Percentiles rank a stretch among this genome's conserved stretches.
These are phyloP conservation scores for Drosophila anomalata DNA, from an alignment of 2,888 invertebrate species.

Conservation along the genomic window DNA sequence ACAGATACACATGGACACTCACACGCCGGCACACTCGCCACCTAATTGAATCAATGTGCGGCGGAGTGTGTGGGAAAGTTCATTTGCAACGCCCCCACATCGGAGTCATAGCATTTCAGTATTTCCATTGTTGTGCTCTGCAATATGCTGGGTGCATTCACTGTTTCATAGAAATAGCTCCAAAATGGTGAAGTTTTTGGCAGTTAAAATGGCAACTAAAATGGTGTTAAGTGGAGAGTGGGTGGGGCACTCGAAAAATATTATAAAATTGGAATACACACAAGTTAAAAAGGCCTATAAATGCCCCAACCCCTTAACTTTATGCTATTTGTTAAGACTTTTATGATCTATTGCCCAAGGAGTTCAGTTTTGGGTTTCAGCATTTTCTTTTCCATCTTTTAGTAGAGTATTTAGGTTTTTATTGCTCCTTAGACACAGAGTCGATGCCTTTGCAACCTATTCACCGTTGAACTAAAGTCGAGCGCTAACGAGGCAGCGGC, in stretches of 20 bases:
- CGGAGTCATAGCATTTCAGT: constrained; percentile 60
- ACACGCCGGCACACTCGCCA: constrained; percentile 13
- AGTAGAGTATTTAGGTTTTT: constrained; percentile 36
- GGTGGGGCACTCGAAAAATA: neutral
- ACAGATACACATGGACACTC: constrained; percentile 16
- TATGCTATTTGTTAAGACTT: neutral
- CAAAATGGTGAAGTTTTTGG: too few species aligned
- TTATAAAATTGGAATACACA: neutral
- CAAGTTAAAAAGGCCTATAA: neutral
- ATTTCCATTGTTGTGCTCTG: constrained; percentile 57
- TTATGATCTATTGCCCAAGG: neutral
- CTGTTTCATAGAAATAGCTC: neutral
- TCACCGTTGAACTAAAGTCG: constrained; percentile 49
- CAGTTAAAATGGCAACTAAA: neutral
- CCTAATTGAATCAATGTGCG: constrained; percentile 71
- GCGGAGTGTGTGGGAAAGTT: constrained; percentile 72
- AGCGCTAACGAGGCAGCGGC: constrained; percentile 68
- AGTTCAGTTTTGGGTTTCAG: neutral
- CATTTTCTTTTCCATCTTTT: constrained; percentile 3
- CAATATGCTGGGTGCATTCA: constrained; percentile 13
- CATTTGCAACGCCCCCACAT: constrained; percentile 77
- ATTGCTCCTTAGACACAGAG: constrained; percentile 22
- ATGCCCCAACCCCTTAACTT: neutral
- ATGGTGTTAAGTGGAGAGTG: neutral
- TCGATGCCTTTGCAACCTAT: constrained; percentile 28